Evolutionary conservation across 1,140 invertebrate species (phyloP).

Genomic region (Cydia strobilella): DNA sequence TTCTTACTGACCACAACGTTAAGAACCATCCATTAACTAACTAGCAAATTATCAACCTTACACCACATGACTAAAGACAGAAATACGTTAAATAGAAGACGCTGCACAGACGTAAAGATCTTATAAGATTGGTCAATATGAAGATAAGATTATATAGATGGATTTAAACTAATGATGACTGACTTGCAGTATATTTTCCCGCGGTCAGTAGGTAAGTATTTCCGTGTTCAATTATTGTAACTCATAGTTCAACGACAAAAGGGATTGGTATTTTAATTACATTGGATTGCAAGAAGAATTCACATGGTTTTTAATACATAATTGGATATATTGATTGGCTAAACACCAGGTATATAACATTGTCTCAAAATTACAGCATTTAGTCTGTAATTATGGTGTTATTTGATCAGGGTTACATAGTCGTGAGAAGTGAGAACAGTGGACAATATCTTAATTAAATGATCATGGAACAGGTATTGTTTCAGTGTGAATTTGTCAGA

Average conservation of each 20-base stretch:
- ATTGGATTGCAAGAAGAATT: background rate
- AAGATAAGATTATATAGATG: constrained; percentile 29
- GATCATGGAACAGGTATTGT: constrained; percentile 12
- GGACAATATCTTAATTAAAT: constrained; percentile 30
- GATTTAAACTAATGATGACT: constrained; percentile 18
- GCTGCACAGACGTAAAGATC: background rate
- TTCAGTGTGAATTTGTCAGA: background rate
- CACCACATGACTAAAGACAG: background rate
- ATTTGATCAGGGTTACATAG: constrained; percentile 22
- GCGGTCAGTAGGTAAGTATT: constrained; percentile 24
- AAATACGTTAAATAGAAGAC: background rate
- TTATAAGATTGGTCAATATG: constrained; percentile 11
- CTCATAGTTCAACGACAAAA: background rate
- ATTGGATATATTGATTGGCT: constrained; percentile 20
- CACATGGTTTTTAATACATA: constrained; percentile 25
- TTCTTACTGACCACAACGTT: constrained; percentile 19
- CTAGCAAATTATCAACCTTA: constrained; percentile 5
- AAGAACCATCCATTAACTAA: constrained; percentile 7
- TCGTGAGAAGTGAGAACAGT: constrained; percentile 29
- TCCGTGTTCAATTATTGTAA: constrained; percentile 2
- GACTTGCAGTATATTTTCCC: constrained; percentile 27
- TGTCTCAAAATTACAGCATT: constrained; percentile 26
- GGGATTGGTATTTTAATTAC: background rate
- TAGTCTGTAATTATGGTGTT: constrained; percentile 17
- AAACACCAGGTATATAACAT: constrained; percentile 18